A percentile compares a stretch with the other conserved stretches of the same genome.
Conservation (phyloP, 2,797 vertebrate species). For the Poeciliopsis paucimaculata region DNA sequence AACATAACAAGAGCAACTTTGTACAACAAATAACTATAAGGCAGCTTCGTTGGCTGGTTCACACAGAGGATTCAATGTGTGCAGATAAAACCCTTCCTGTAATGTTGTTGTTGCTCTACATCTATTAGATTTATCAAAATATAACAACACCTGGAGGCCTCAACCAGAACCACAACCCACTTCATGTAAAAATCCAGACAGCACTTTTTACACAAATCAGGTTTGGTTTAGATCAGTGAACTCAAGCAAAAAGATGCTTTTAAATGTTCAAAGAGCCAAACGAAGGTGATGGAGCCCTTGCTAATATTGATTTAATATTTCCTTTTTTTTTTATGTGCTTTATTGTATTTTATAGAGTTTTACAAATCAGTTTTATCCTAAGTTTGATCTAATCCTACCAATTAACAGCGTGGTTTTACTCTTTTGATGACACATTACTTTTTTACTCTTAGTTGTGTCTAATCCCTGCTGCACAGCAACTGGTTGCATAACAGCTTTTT, state of each 20-base stretch:
- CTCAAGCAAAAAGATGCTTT: neutral
- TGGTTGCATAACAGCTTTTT: neutral
- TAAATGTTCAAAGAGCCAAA: neutral
- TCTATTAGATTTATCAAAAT: neutral
- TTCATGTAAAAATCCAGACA: neutral
- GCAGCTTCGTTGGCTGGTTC: neutral
- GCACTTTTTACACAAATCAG: neutral
- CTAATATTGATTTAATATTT: neutral
- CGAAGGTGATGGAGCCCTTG: neutral
- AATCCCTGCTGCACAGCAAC: neutral
- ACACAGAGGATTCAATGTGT: neutral
- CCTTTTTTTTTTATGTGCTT: neutral
- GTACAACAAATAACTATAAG: neutral
- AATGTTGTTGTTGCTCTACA: neutral
- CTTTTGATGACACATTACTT: neutral
- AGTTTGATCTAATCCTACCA: neutral
- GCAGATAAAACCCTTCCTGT: neutral
- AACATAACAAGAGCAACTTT: neutral
- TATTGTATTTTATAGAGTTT: neutral
- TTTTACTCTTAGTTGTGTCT: neutral
- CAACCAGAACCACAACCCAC: neutral
- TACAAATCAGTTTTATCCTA: neutral
- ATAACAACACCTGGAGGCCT: neutral
- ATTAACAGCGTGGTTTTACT: neutral
- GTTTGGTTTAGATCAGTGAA: neutral